These are phyloP conservation scores for Sinohyriopsis cumingii DNA, from an alignment of 2,888 invertebrate species.

Conservation along the genomic window DNA sequence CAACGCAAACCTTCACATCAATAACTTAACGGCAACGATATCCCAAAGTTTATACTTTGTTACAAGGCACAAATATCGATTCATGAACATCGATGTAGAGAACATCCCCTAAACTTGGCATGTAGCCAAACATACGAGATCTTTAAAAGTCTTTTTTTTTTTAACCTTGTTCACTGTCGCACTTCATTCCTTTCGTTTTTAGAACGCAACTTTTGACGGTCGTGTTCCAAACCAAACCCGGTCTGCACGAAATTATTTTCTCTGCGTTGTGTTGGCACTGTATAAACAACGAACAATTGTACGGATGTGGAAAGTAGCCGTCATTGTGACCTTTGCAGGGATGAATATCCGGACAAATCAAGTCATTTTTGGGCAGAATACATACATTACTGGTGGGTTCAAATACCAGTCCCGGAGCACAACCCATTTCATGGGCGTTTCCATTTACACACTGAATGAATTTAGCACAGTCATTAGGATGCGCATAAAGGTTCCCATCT, in stretches of 20 bases:
- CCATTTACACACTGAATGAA: constrained; percentile 51
- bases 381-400: constrained; percentile 42
- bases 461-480: constrained; percentile 42
- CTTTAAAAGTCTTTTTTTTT: too few species aligned
- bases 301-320: constrained; percentile 55
- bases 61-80: too few species aligned
- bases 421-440: constrained; percentile 31
- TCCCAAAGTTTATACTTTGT: too few species aligned
- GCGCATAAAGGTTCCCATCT: constrained; percentile 35
- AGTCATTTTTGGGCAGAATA: constrained; percentile 39
- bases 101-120: too few species aligned
- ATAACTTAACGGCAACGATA: too few species aligned
- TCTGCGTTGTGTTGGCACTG: constrained; percentile 51
- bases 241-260: constrained; percentile 37
- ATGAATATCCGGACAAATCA: constrained; percentile 45
- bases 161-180: constrained; percentile 2
- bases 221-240: constrained; percentile 44
- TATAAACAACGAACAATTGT: constrained; percentile 52
- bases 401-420: constrained; percentile 44
- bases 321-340: constrained; percentile 47
- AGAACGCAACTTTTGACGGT: constrained; percentile 48
- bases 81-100: too few species aligned
- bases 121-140: too few species aligned
- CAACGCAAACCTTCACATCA: too few species aligned
- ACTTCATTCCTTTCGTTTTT: constrained; percentile 19